phyloP scores from a whole-genome alignment of 2,888 invertebrate genomes.

The Dinocampus coccinellae region DNA sequence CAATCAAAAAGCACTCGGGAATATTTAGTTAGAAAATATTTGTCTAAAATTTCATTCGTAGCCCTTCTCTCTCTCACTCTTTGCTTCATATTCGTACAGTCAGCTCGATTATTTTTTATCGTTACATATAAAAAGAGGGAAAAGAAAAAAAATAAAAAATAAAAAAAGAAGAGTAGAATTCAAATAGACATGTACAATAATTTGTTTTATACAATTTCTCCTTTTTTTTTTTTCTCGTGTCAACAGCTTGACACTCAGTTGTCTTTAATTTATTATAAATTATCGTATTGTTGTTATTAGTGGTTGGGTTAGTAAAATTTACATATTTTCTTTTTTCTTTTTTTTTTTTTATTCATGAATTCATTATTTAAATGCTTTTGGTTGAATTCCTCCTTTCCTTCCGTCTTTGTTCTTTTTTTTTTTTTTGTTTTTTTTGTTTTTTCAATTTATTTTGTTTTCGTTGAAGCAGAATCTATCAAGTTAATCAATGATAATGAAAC shows the following conservation, averaged over 20 bases:
- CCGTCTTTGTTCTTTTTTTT: no score
- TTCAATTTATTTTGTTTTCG: not conserved
- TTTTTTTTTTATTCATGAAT: slow-evolving; percentile 10
- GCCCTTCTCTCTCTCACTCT: slow-evolving; percentile 12
- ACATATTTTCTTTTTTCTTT: slow-evolving; percentile 33
- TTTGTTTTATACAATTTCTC: slow-evolving; percentile 5
- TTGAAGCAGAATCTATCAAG: slow-evolving; percentile 3
- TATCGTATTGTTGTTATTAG: slow-evolving; percentile 53
- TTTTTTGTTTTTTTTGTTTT: not conserved
- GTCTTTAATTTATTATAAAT: slow-evolving; percentile 44
- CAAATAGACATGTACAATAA: not conserved
- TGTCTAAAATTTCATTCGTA: no score
- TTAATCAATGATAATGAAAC: slow-evolving; percentile 1
- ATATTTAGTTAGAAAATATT: not conserved
- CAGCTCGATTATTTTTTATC: not conserved
- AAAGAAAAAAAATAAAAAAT: no score
- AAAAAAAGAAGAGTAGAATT: no score
- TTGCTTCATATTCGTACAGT: not conserved
- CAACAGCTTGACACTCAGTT: slow-evolving; percentile 32
- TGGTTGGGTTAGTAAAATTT: slow-evolving; percentile 53
- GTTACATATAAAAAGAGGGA: not conserved
- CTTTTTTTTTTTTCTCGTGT: slow-evolving; percentile 36
- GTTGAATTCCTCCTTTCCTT: no score
- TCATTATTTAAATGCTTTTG: no score
- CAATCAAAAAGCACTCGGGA: not conserved